A percentile compares a stretch with the other conserved stretches of the same genome.
These are phyloP conservation scores for Ophion costatus DNA, from an alignment of 2,888 invertebrate genomes.

Conservation along the genomic window DNA sequence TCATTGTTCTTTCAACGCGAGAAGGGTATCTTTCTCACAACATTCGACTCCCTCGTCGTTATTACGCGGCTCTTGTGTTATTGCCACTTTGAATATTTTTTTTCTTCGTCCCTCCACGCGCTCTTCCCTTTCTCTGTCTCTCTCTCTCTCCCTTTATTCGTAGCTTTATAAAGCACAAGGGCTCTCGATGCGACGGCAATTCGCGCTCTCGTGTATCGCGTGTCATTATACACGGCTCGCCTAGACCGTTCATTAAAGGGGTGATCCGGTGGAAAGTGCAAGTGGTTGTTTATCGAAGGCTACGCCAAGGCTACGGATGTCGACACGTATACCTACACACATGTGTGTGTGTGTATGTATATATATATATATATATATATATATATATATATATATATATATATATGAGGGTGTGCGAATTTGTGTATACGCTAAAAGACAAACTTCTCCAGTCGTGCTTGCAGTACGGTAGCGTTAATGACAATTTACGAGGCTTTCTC, in stretches of 20 bases:
- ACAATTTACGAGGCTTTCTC: conserved; percentile 37
- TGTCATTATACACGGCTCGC: conserved; percentile 24
- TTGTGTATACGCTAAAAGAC: conserved; percentile 17
- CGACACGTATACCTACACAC: not conserved
- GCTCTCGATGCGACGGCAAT: conserved; percentile 18
- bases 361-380: no score
- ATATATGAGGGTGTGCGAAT: not conserved
- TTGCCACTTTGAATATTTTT: conserved; percentile 56
- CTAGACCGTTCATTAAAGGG: conserved; percentile 65
- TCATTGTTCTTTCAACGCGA: conserved; percentile 51
- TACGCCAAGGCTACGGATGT: conserved; percentile 10
- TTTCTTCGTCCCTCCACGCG: conserved; percentile 64
- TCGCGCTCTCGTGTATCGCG: conserved; percentile 38
- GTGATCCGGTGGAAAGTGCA: conserved; percentile 38
- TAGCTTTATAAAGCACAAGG: conserved; percentile 27
- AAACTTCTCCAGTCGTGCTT: conserved; percentile 34
- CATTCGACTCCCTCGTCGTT: conserved; percentile 37
- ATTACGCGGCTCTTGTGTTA: conserved; percentile 46
- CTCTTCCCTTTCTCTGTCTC: conserved; percentile 52
- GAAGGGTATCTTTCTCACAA: conserved; percentile 34
- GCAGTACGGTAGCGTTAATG: conserved; percentile 22
- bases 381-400: no score
- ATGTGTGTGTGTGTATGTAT: not conserved
- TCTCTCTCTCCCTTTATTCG: conserved; percentile 12
- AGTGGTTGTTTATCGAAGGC: conserved; percentile 44